Conservation (phyloP, 2,113 vertebrate genomes). For the Plotosus lineatus region DNA sequence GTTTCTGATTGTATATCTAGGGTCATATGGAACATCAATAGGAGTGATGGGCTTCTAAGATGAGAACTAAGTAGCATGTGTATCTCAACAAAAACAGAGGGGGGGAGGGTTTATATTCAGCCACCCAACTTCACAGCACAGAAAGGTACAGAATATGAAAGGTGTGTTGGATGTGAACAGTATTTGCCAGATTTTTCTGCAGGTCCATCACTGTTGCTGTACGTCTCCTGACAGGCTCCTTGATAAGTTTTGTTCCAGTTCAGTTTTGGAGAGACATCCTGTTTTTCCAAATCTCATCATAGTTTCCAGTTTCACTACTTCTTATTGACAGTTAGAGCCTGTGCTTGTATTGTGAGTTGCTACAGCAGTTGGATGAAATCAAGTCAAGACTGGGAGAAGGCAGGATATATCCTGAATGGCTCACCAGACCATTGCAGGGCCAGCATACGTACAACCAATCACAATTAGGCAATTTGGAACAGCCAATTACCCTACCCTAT, state of each 20-base stretch:
- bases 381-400: no score
- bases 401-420: no score
- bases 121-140: not conserved
- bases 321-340: not conserved
- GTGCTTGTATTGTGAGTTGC: not conserved
- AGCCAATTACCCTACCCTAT: no score
- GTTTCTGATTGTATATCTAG: no score
- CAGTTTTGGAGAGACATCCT: not conserved
- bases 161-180: not conserved
- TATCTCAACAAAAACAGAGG: no score
- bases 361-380: not conserved
- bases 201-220: not conserved
- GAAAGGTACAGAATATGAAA: not conserved
- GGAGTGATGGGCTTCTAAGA: no score
- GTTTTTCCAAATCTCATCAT: not conserved
- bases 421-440: no score
- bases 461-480: no score
- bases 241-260: not conserved
- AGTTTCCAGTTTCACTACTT: not conserved
- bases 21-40: no score
- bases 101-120: not conserved
- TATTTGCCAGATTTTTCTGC: not conserved
- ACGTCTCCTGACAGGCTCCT: not conserved
- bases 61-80: no score
- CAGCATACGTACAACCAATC: no score